Evolutionary conservation across 2,113 vertebrate species (phyloP).

Genomic region (Embiotoca jacksoni): DNA sequence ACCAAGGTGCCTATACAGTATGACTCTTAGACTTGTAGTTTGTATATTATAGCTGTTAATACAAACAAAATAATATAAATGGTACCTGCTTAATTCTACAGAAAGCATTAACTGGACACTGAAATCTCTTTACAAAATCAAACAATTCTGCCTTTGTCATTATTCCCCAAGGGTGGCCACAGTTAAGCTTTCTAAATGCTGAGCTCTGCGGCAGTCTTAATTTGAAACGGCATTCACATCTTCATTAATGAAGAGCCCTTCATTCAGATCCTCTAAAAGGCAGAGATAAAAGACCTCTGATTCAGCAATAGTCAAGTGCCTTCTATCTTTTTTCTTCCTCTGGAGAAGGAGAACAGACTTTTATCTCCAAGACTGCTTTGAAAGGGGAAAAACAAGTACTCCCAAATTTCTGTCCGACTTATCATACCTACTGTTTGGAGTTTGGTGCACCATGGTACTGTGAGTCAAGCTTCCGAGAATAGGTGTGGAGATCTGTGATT

Average conservation of each 20-base stretch:
- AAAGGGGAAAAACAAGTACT: slow-evolving; percentile 39
- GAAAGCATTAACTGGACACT: slow-evolving; percentile 15
- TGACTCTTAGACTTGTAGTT: no score
- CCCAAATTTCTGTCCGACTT: slow-evolving; percentile 38
- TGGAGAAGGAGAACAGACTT: slow-evolving; percentile 54
- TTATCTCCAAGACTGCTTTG: slow-evolving; percentile 58
- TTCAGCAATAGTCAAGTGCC: slow-evolving; percentile 61
- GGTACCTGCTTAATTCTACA: not conserved
- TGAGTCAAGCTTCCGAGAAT: slow-evolving; percentile 38
- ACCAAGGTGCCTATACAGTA: no score
- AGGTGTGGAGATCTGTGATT: slow-evolving; percentile 38
- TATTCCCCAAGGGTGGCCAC: slow-evolving; percentile 11
- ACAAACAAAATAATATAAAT: no score
- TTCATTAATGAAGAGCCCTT: slow-evolving; percentile 54
- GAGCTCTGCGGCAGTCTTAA: slow-evolving; percentile 29
- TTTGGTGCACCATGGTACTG: not conserved
- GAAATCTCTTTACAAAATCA: slow-evolving; percentile 23
- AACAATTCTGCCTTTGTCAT: slow-evolving; percentile 32
- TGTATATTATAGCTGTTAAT: no score
- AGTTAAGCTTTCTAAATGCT: slow-evolving; percentile 12
- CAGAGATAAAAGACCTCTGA: slow-evolving; percentile 70
- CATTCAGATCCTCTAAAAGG: slow-evolving; percentile 63
- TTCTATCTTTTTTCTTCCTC: slow-evolving; percentile 39
- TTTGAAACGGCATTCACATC: slow-evolving; percentile 50
- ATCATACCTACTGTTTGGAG: slow-evolving; percentile 13